Evolutionary conservation across 2,888 invertebrate genomes (phyloP).

Genomic region (Parnassius orleans): DNA sequence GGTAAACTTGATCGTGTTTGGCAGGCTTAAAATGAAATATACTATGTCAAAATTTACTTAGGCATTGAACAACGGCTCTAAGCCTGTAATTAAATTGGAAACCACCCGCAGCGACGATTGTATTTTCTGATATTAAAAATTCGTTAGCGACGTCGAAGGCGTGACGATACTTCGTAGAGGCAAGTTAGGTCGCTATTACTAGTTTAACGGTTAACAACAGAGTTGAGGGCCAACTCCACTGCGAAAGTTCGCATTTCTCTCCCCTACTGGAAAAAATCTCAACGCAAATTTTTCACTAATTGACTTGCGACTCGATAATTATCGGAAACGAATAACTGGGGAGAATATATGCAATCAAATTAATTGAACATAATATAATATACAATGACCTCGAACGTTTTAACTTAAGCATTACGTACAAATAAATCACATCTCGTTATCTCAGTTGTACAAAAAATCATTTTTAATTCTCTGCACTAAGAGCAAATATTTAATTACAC

Average conservation of each 20-base stretch:
- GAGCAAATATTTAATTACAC: conserved; percentile 57
- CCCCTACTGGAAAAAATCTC: conserved; percentile 56
- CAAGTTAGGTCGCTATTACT: conserved; percentile 68
- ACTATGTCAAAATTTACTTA: background rate
- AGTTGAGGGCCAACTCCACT: conserved; percentile 44
- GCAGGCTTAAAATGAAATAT: too few relatives aligned
- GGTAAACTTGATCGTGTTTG: too few relatives aligned
- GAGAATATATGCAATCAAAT: too few relatives aligned
- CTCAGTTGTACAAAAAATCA: too few relatives aligned
- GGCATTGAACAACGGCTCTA: conserved; percentile 40
- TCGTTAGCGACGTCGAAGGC: conserved; percentile 60
- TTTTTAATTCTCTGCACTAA: background rate
- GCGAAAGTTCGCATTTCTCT: conserved; percentile 54
- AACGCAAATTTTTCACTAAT: conserved; percentile 55
- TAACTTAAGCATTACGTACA: too few relatives aligned
- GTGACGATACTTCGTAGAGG: conserved; percentile 58
- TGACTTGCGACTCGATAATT: conserved; percentile 57
- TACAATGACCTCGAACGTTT: background rate
- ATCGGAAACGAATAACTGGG: conserved; percentile 37
- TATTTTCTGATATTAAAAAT: conserved; percentile 54
- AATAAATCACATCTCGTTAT: too few relatives aligned
- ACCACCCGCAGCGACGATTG: conserved; percentile 50
- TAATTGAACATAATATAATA: too few relatives aligned
- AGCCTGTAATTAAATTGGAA: conserved; percentile 71
- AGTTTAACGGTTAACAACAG: conserved; percentile 54